A percentile compares a stretch with the other conserved stretches of the same genome.
These are phyloP conservation scores for Suncus etruscus DNA, from an alignment of 2,113 vertebrate species.

Conservation along the genomic window DNA sequence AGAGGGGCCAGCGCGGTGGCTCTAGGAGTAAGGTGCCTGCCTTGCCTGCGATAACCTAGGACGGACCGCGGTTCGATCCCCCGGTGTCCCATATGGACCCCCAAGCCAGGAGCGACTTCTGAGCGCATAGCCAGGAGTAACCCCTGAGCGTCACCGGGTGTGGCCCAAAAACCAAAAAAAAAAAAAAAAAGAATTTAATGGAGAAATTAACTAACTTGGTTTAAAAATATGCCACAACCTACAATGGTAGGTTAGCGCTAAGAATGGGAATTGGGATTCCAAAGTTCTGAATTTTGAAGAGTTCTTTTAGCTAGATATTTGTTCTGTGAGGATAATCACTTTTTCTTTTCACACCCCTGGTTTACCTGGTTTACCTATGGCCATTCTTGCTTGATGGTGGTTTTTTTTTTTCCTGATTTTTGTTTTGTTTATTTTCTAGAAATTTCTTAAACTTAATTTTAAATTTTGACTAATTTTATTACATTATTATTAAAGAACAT, in stretches of 20 bases:
- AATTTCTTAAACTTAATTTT: background rate
- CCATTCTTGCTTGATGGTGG: background rate
- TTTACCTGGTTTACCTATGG: background rate
- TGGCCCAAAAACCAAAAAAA: too few relatives aligned
- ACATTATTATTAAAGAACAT: background rate
- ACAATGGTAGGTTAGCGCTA: background rate
- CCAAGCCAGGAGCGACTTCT: too few relatives aligned
- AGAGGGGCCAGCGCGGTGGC: too few relatives aligned
- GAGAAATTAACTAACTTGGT: background rate
- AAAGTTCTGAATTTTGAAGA: background rate
- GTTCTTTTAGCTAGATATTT: background rate
- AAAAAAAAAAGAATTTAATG: background rate
- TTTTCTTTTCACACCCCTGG: background rate
- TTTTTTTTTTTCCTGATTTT: background rate
- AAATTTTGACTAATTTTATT: constrained; percentile 29
- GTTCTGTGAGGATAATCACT: background rate
- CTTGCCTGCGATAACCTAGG: too few relatives aligned
- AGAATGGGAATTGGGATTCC: background rate
- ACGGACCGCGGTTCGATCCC: too few relatives aligned
- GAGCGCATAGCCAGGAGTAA: too few relatives aligned
- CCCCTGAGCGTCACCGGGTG: too few relatives aligned
- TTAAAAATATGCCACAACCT: background rate
- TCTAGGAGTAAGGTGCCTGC: too few relatives aligned
- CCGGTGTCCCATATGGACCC: too few relatives aligned
- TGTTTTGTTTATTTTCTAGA: constrained; percentile 10